These are phyloP conservation scores for Azorinus chamasolen DNA, from an alignment of 2,888 invertebrate genomes.

Conservation along the genomic window DNA sequence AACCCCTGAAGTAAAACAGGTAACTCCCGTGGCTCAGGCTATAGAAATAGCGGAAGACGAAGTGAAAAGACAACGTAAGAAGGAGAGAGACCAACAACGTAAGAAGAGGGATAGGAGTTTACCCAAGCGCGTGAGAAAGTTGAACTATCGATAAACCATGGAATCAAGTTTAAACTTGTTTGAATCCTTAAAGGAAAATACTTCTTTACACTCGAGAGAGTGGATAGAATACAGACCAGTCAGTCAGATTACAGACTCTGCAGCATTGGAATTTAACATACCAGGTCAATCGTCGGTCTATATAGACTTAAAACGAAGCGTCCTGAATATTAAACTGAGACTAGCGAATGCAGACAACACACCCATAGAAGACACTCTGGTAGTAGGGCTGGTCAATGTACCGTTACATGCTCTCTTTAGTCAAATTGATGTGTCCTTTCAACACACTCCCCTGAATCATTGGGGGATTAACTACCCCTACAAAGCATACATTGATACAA, in stretches of 20 bases:
- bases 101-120: too few species aligned
- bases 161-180: conserved; percentile 30
- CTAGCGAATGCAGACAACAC: too few species aligned
- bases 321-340: conserved; percentile 21
- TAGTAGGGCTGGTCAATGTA: too few species aligned
- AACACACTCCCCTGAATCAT: conserved; percentile 23
- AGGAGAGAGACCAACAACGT: not conserved
- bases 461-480: conserved; percentile 54
- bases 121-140: too few species aligned
- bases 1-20: conserved; percentile 7
- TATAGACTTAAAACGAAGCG: conserved; percentile 31
- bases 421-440: too few species aligned
- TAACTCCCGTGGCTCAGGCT: conserved; percentile 36
- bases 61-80: conserved; percentile 6
- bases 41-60: conserved; percentile 35
- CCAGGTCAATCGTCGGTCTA: conserved; percentile 30
- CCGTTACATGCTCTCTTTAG: too few species aligned
- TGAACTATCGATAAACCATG: too few species aligned
- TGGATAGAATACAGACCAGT: conserved; percentile 38
- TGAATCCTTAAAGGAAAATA: conserved; percentile 13
- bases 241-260: conserved; percentile 20
- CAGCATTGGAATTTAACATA: conserved; percentile 36
- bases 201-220: conserved; percentile 27
- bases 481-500: conserved; percentile 61
- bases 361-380: too few species aligned